Percentiles rank a stretch among this genome's conserved stretches.
phyloP scores from a whole-genome alignment of 1,140 invertebrate species.

The Akabosia matsudoensis region DNA sequence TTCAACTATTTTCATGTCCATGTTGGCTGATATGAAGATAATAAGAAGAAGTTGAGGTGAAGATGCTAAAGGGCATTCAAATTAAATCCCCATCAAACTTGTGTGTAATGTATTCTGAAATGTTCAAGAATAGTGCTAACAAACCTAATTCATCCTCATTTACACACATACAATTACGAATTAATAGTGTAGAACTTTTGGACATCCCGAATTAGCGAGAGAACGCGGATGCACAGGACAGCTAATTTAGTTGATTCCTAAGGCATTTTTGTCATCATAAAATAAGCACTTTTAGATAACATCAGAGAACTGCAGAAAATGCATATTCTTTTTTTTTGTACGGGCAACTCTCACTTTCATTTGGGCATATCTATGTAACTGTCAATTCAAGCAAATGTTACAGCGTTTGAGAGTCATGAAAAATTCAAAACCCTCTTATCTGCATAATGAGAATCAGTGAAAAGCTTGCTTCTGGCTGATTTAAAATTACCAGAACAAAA shows the following conservation, averaged over 20 bases:
- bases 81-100: too few species aligned
- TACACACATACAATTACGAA: neutral
- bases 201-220: neutral
- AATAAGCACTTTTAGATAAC: too few species aligned
- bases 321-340: too few species aligned
- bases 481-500: neutral
- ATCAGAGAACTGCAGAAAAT: too few species aligned
- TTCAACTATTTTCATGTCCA: too few species aligned
- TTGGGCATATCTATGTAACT: neutral
- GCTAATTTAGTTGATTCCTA: neutral
- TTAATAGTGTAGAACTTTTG: neutral
- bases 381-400: constrained; percentile 20
- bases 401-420: neutral
- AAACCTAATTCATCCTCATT: neutral
- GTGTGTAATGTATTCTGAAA: too few species aligned
- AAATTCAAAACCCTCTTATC: neutral
- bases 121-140: too few species aligned
- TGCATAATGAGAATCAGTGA: constrained; percentile 2
- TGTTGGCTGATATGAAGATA: too few species aligned
- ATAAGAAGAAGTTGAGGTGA: too few species aligned
- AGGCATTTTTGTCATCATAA: neutral
- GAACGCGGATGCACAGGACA: neutral
- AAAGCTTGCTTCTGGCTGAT: constrained; percentile 3
- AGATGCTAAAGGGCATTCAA: too few species aligned
- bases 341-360: constrained; percentile 5